Percentiles rank a stretch among this genome's conserved stretches.
Conservation (phyloP, 2,797 vertebrate species). For the Ceyx erithaca region DNA sequence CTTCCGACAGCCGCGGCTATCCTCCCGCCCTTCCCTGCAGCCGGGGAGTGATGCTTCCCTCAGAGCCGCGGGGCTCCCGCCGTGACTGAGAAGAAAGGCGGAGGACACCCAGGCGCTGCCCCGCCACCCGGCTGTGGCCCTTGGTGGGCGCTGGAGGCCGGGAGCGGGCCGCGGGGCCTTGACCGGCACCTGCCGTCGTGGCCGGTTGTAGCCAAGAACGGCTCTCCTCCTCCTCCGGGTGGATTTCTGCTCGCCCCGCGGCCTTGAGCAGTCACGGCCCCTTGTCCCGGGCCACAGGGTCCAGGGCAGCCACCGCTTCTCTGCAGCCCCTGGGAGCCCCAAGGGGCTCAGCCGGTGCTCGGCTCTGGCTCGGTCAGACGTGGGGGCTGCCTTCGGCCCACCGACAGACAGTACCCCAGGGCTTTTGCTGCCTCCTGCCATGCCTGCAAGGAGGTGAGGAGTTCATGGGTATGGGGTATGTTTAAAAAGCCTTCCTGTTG, state of each 20-base stretch:
- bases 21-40: not conserved
- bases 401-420: fast-evolving
- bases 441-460: not conserved
- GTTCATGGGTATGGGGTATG: not conserved
- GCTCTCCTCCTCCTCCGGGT: too few species aligned
- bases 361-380: fast-evolving
- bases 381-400: fast-evolving
- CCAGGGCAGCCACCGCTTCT: not conserved
- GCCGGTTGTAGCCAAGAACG: not conserved
- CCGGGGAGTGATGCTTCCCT: too few species aligned
- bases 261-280: not conserved
- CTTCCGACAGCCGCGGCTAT: too few species aligned
- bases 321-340: not conserved
- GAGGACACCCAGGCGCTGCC: not conserved
- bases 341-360: fast-evolving
- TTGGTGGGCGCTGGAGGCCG: not conserved
- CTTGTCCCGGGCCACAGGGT: too few species aligned
- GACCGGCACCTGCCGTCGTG: not conserved
- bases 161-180: too few species aligned
- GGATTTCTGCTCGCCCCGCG: not conserved
- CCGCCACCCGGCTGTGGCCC: not conserved
- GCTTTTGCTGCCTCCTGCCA: not conserved
- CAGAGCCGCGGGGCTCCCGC: too few species aligned
- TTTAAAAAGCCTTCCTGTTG: not conserved
- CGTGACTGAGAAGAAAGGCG: not conserved